Conservation (phyloP, 2,888 invertebrate species). For the Cataglyphis altisquamis region DNA sequence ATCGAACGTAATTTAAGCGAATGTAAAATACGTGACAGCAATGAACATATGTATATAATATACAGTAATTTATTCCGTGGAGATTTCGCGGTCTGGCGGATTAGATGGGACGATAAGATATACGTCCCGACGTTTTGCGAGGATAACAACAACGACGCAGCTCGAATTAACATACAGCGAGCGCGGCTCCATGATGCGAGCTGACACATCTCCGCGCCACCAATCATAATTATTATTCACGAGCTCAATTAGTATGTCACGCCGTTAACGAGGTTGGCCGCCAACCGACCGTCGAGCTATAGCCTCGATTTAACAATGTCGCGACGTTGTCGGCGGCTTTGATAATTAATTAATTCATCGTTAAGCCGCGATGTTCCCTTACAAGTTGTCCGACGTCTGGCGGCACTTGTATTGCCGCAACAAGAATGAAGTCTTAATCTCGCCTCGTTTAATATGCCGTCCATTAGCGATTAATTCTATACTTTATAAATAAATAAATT, state of each 20-base stretch:
- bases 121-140: not conserved
- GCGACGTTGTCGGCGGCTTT: not conserved
- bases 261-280: slow-evolving; percentile 35
- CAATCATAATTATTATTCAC: slow-evolving; percentile 55
- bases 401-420: slow-evolving; percentile 17
- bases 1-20: slow-evolving; percentile 31
- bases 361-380: not conserved
- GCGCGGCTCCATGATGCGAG: slow-evolving; percentile 2
- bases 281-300: not conserved
- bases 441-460: slow-evolving; percentile 6
- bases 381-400: slow-evolving; percentile 30
- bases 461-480: not conserved
- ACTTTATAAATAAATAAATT: no score
- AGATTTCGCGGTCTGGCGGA: slow-evolving; percentile 30
- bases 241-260: slow-evolving; percentile 49
- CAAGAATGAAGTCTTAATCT: slow-evolving; percentile 8
- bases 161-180: not conserved
- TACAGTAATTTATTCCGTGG: slow-evolving; percentile 41
- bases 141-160: not conserved
- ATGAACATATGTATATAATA: not conserved
- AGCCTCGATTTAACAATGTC: slow-evolving; percentile 51
- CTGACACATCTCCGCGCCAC: slow-evolving; percentile 22
- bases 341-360: slow-evolving; percentile 54
- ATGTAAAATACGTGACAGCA: not conserved
- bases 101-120: slow-evolving; percentile 31